Conservation (phyloP, 2,888 invertebrate genomes). For the Esperia sulphurella region DNA sequence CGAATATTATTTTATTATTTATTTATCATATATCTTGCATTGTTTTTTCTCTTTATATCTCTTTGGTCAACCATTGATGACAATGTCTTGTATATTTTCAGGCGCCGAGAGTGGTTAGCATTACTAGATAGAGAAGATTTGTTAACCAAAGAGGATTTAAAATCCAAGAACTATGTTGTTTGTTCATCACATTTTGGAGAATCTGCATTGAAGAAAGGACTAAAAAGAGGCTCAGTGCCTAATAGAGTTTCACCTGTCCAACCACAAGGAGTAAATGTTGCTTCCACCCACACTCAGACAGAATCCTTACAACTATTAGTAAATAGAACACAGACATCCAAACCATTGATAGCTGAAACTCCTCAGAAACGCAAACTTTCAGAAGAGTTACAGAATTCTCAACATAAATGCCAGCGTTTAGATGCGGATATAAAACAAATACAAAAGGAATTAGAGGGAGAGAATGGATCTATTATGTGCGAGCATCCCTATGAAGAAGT, state of each 20-base stretch:
- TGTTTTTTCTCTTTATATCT: background rate
- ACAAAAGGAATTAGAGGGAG: slow-evolving; percentile 7
- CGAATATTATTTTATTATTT: no score
- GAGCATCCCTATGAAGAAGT: slow-evolving; percentile 15
- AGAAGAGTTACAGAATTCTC: slow-evolving; percentile 3
- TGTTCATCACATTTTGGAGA: slow-evolving; percentile 15
- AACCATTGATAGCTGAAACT: background rate
- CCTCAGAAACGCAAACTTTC: slow-evolving; percentile 11
- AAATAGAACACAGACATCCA: slow-evolving; percentile 7
- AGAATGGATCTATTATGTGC: slow-evolving; percentile 1
- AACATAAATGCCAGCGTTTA: slow-evolving; percentile 5
- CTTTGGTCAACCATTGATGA: background rate
- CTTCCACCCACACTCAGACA: no score
- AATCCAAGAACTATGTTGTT: slow-evolving; percentile 5
- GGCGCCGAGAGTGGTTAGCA: slow-evolving; percentile 14
- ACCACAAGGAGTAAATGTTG: no score
- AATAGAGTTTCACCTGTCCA: no score
- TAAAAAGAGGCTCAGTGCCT: no score
- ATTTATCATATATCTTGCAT: no score
- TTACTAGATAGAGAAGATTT: slow-evolving; percentile 14
- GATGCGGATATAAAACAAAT: slow-evolving; percentile 5
- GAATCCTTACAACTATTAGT: slow-evolving; percentile 6
- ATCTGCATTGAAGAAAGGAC: slow-evolving; percentile 10
- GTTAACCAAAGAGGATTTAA: slow-evolving; percentile 9
- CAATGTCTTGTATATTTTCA: slow-evolving; percentile 12